These are phyloP conservation scores for Phrynocephalus forsythii DNA, from an alignment of 2,797 vertebrate species.

Conservation along the genomic window DNA sequence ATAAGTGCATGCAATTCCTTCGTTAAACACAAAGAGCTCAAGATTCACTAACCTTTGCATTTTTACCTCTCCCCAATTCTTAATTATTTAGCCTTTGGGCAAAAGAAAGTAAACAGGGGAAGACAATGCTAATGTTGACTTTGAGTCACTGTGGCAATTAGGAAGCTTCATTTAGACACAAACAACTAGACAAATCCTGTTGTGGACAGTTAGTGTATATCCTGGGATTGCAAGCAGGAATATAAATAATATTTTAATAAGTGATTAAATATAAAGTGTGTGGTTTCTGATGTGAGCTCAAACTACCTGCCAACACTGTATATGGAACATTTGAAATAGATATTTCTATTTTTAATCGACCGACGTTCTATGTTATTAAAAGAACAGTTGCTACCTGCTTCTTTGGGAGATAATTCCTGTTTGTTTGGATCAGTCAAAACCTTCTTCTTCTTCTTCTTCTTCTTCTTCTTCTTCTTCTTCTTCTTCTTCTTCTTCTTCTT, in stretches of 20 bases:
- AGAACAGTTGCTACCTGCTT: neutral
- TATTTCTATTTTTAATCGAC: neutral
- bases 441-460: too few species aligned
- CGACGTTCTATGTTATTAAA: neutral
- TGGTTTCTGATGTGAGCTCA: neutral
- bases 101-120: slow-evolving; percentile 12
- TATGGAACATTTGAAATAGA: neutral
- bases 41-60: slow-evolving; percentile 22
- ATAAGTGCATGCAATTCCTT: neutral
- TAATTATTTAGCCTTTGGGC: slow-evolving; percentile 25
- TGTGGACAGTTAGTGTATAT: neutral
- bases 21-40: neutral
- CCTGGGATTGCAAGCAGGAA: neutral
- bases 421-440: neutral
- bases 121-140: slow-evolving; percentile 14
- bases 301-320: neutral
- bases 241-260: neutral
- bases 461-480: too few species aligned
- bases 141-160: slow-evolving; percentile 32
- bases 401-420: neutral
- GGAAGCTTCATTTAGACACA: slow-evolving; percentile 5
- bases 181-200: neutral
- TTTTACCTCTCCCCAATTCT: slow-evolving; percentile 12
- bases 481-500: too few species aligned
- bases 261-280: neutral